Conservation (phyloP, 2,888 invertebrate genomes). For the Slavum lentiscoides region DNA sequence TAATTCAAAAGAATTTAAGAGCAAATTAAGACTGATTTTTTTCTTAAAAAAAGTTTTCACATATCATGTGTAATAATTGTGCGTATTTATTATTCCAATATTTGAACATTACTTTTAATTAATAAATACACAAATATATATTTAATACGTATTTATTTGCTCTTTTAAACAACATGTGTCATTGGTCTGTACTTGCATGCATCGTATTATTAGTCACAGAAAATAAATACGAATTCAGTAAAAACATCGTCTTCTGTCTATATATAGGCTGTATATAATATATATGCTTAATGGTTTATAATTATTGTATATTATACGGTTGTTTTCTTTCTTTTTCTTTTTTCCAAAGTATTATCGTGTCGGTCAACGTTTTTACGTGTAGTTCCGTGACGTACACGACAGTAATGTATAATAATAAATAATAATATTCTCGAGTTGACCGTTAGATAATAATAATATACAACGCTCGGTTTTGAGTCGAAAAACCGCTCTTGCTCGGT, state of each 20-base stretch:
- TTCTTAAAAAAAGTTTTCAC: too few species aligned
- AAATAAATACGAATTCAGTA: slow-evolving; percentile 1
- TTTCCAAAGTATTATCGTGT: not conserved
- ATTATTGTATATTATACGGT: not conserved
- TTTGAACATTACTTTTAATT: not conserved
- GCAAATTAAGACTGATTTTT: too few species aligned
- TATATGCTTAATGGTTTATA: not conserved
- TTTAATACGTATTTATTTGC: not conserved
- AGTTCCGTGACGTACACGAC: not conserved
- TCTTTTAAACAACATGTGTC: slow-evolving; percentile 28
- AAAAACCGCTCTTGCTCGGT: not conserved
- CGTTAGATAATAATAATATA: not conserved
- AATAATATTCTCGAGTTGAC: too few species aligned
- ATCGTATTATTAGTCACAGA: slow-evolving; percentile 1
- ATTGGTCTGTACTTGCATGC: not conserved
- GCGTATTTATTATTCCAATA: not conserved
- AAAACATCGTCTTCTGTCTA: too few species aligned
- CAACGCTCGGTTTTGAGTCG: not conserved
- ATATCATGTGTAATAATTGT: too few species aligned
- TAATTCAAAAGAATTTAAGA: too few species aligned
- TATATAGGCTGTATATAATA: not conserved
- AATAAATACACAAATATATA: not conserved
- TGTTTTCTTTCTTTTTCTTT: too few species aligned
- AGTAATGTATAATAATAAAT: not conserved
- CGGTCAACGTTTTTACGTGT: slow-evolving; percentile 2